phyloP scores from a whole-genome alignment of 2,888 invertebrate genomes.

The Tenthredo distinguenda region DNA sequence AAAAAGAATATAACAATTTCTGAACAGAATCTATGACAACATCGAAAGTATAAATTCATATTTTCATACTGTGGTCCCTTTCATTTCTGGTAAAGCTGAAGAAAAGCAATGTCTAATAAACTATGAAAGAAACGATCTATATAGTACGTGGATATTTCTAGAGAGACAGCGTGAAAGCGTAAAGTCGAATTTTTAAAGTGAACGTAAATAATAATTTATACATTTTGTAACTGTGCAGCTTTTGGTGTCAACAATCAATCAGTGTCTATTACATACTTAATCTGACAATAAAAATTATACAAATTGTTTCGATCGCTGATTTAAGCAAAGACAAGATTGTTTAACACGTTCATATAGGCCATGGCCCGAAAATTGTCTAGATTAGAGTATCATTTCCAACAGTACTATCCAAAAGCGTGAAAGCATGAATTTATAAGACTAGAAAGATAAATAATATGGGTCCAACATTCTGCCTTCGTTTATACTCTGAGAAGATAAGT shows the following conservation, averaged over 20 bases:
- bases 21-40: conserved; percentile 8
- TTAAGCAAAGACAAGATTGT: background rate
- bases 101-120: background rate
- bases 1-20: conserved; percentile 23
- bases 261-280: background rate
- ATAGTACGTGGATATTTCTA: background rate
- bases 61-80: conserved; percentile 35
- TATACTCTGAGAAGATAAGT: background rate
- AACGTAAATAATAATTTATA: background rate
- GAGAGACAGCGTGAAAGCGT: background rate
- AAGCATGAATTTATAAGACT: background rate
- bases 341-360: background rate
- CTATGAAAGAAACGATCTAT: background rate
- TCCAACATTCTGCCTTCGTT: background rate
- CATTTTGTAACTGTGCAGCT: background rate
- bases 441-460: background rate
- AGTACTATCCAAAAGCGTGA: background rate
- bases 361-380: background rate
- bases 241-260: background rate
- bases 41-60: background rate
- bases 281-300: background rate
- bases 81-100: conserved; percentile 3
- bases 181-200: background rate
- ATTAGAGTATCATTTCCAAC: background rate
- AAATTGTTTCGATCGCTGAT: background rate